phyloP scores from a whole-genome alignment of 2,888 invertebrate species.

The Nomada lathburiana region DNA sequence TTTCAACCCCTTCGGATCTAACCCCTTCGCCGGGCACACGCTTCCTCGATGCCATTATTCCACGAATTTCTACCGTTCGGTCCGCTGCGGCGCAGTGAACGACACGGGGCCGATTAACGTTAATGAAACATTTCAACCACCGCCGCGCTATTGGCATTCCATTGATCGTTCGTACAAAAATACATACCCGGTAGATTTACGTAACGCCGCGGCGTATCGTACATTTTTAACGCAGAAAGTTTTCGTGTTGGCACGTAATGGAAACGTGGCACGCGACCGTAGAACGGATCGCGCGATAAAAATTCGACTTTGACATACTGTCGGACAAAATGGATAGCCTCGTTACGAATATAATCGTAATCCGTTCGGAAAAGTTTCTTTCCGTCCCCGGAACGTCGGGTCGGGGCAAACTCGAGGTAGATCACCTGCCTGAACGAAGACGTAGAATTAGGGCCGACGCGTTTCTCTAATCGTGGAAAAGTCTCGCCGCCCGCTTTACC shows the following conservation, averaged over 20 bases:
- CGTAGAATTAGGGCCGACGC: too few relatives aligned
- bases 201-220: slow-evolving; percentile 30
- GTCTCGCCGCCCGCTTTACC: too few relatives aligned
- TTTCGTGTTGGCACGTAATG: slow-evolving; percentile 35
- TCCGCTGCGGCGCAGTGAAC: background rate
- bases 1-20: slow-evolving; percentile 27
- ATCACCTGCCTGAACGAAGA: too few relatives aligned
- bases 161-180: slow-evolving; percentile 44
- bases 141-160: too few relatives aligned
- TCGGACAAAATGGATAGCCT: background rate
- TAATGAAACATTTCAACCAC: too few relatives aligned
- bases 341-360: background rate
- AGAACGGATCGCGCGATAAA: slow-evolving; percentile 52
- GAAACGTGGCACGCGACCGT: slow-evolving; percentile 49
- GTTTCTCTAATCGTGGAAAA: too few relatives aligned
- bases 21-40: background rate
- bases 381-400: too few relatives aligned
- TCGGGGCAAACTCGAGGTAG: too few relatives aligned
- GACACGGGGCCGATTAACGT: too few relatives aligned
- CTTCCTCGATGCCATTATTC: too few relatives aligned
- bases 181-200: slow-evolving; percentile 27
- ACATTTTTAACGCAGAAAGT: slow-evolving; percentile 36
- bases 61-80: background rate
- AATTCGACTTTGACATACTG: slow-evolving; percentile 32
- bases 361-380: too few relatives aligned